phyloP scores from a whole-genome alignment of 1,140 invertebrate species.

The Lysiphlebus fabarum region DNA sequence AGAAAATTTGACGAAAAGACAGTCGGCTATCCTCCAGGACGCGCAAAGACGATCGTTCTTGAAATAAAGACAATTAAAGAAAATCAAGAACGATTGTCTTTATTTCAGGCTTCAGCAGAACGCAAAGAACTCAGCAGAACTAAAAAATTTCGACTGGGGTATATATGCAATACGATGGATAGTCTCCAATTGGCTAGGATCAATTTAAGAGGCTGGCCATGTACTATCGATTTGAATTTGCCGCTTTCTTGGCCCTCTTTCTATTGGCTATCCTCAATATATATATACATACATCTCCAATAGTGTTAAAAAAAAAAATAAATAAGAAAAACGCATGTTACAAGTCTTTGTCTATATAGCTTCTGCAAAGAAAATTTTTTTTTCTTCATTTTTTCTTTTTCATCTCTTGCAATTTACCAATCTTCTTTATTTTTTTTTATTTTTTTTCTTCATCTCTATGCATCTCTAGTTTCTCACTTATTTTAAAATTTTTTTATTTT shows the following conservation, averaged over 20 bases:
- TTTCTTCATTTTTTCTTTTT: constrained; percentile 12
- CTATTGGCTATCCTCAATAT: constrained; percentile 22
- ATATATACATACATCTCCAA: too few relatives aligned
- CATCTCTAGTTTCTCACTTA: neutral
- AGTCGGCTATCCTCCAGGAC: too few relatives aligned
- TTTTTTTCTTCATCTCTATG: constrained; percentile 16
- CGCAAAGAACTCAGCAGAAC: too few relatives aligned
- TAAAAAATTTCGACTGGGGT: too few relatives aligned
- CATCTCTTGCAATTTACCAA: constrained; percentile 9
- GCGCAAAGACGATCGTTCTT: too few relatives aligned
- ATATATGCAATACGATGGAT: constrained; percentile 21
- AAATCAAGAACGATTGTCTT: too few relatives aligned
- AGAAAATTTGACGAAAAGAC: too few relatives aligned
- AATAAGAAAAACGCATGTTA: constrained; percentile 9
- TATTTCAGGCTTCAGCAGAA: too few relatives aligned
- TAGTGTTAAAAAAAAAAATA: neutral
- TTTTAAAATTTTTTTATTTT: constrained; percentile 17
- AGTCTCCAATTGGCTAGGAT: constrained; percentile 31
- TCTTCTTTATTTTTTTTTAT: constrained; percentile 15
- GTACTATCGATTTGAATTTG: constrained; percentile 31
- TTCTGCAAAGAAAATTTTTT: too few relatives aligned
- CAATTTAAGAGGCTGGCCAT: constrained; percentile 28
- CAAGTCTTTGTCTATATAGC: neutral
- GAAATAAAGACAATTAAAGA: too few relatives aligned
- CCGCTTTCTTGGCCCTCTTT: constrained; percentile 23